A percentile compares a stretch with the other conserved stretches of the same genome.
These are phyloP conservation scores for Drosophila lutescens DNA, from an alignment of 2,888 invertebrate genomes.

Conservation along the genomic window DNA sequence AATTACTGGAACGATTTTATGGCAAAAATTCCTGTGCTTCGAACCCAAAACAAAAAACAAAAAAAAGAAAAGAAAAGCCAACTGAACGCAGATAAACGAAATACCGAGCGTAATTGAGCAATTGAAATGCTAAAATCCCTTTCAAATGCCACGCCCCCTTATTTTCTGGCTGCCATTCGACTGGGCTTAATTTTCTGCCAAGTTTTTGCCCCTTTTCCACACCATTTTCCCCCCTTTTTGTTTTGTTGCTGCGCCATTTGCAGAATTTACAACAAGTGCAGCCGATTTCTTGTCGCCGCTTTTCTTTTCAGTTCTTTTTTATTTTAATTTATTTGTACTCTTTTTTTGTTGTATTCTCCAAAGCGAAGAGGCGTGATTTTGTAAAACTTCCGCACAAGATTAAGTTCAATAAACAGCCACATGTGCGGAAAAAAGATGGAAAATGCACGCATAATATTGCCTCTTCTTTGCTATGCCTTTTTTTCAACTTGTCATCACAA, in stretches of 20 bases:
- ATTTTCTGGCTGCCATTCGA: background rate
- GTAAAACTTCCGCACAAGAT: slow-evolving; percentile 65
- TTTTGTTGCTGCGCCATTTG: slow-evolving; percentile 59
- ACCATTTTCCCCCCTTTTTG: background rate
- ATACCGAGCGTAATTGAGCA: slow-evolving; percentile 22
- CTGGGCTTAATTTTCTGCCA: slow-evolving; percentile 27
- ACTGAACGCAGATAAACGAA: slow-evolving; percentile 9
- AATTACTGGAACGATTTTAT: slow-evolving; percentile 27
- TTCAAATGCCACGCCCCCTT: slow-evolving; percentile 31
- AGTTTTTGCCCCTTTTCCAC: slow-evolving; percentile 8
- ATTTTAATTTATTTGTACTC: slow-evolving; percentile 2
- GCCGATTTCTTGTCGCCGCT: slow-evolving; percentile 25
- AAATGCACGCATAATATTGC: background rate
- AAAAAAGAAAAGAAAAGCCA: background rate
- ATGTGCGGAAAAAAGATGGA: background rate
- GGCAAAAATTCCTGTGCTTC: slow-evolving; percentile 13
- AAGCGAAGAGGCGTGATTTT: slow-evolving; percentile 51
- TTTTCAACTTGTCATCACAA: slow-evolving; percentile 23
- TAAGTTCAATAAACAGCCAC: slow-evolving; percentile 69
- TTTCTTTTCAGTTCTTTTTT: slow-evolving; percentile 7
- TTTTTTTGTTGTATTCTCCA: slow-evolving; percentile 27
- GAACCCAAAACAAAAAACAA: background rate
- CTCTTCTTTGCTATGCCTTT: background rate
- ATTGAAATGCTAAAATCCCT: slow-evolving; percentile 30
- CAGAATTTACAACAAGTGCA: slow-evolving; percentile 33